phyloP scores from a whole-genome alignment of 2,888 invertebrate genomes.

The Anorthoa munda region DNA sequence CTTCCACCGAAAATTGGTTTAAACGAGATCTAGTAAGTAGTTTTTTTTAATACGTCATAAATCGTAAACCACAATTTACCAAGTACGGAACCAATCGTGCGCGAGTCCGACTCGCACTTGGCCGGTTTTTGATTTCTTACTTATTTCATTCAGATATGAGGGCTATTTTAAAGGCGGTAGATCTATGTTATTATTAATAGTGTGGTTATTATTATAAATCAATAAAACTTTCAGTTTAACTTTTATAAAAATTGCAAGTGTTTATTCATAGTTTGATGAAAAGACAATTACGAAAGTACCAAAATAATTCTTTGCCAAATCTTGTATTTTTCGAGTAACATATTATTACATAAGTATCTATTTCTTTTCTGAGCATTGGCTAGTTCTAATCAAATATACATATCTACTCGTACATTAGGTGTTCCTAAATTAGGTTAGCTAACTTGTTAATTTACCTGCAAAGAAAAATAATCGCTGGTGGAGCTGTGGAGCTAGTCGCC shows the following conservation, averaged over 20 bases:
- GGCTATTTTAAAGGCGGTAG: neutral
- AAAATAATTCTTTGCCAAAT: neutral
- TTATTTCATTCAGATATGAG: constrained; percentile 13
- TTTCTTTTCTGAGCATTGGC: no score
- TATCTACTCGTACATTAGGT: no score
- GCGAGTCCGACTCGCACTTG: no score
- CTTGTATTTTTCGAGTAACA: neutral
- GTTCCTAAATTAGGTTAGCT: neutral
- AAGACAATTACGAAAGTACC: neutral
- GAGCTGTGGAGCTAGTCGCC: neutral
- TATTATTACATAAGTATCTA: no score
- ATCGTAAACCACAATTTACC: no score
- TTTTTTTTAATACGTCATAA: no score
- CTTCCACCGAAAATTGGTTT: no score
- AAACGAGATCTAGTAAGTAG: no score
- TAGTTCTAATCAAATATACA: no score
- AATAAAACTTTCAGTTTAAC: neutral
- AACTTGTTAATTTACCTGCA: neutral
- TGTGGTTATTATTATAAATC: neutral
- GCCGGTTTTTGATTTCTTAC: no score
- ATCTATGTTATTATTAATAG: neutral
- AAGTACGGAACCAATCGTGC: no score
- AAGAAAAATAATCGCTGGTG: neutral
- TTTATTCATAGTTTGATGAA: neutral
- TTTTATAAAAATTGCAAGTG: no score